Conservation (phyloP, 1,140 invertebrate genomes). For the Musca vetustissima region DNA sequence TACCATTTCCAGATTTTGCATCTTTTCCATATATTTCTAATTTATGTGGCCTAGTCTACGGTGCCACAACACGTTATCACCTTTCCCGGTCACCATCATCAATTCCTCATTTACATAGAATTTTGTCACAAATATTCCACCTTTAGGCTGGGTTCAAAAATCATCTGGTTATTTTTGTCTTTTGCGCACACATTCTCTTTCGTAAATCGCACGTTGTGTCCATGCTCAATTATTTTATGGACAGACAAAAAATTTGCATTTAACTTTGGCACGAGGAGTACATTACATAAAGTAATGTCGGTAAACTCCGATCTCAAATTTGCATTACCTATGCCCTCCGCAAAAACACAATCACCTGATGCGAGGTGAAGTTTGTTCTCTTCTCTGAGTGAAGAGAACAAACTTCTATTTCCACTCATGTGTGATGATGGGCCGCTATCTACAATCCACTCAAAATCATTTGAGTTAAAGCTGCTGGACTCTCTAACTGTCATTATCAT, state of each 20-base stretch:
- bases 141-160: not conserved
- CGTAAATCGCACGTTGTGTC: not conserved
- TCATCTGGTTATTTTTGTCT: not conserved
- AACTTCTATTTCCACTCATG: too few species aligned
- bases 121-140: not conserved
- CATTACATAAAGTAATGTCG: too few species aligned
- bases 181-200: too few species aligned
- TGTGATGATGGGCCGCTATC: too few species aligned
- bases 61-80: not conserved
- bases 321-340: conserved; percentile 2
- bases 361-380: not conserved
- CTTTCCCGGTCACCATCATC: not conserved
- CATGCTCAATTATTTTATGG: too few species aligned
- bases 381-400: too few species aligned
- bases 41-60: not conserved
- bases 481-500: not conserved
- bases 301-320: conserved; percentile 42
- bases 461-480: not conserved
- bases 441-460: not conserved
- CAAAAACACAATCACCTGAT: not conserved
- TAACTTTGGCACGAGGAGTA: too few species aligned
- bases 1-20: not conserved
- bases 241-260: too few species aligned
- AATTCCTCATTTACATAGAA: not conserved
- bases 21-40: not conserved